Evolutionary conservation across 92 coral and sea anemone species (phyloP).

Genomic region (Phymanthus crucifer): DNA sequence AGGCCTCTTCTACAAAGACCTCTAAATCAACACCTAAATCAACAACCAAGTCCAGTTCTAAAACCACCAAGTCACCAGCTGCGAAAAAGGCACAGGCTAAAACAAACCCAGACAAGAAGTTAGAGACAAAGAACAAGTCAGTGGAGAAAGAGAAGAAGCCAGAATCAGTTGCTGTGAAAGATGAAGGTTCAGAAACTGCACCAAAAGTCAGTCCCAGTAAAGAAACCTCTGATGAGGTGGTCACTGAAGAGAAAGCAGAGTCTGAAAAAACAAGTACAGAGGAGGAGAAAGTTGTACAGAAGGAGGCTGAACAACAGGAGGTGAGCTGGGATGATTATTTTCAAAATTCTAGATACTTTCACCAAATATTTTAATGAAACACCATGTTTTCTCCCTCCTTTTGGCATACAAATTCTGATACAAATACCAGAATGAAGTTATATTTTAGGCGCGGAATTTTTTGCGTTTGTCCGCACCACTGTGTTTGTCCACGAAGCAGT

Average conservation of each 20-base stretch:
- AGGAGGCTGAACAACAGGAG: not conserved
- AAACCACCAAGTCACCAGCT: not conserved
- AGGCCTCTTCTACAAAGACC: slow-evolving; percentile 8
- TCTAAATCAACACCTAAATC: not conserved
- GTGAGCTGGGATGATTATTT: too few species aligned
- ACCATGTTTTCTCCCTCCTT: too few species aligned
- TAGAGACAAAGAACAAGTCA: slow-evolving; percentile 19
- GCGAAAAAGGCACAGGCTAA: slow-evolving; percentile 34
- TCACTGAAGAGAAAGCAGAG: not conserved
- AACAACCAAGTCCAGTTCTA: slow-evolving; percentile 22
- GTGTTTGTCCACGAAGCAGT: too few species aligned
- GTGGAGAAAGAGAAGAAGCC: not conserved
- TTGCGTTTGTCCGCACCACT: too few species aligned
- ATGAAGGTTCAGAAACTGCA: not conserved
- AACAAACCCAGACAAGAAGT: slow-evolving; percentile 28
- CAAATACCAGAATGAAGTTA: too few species aligned
- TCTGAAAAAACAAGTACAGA: not conserved
- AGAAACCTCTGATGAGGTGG: not conserved
- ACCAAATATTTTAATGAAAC: too few species aligned
- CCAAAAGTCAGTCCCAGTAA: not conserved
- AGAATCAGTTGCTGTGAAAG: slow-evolving; percentile 3
- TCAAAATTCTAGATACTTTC: too few species aligned
- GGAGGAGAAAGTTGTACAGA: not conserved
- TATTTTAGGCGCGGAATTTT: too few species aligned
- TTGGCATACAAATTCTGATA: too few species aligned